Conservation (phyloP, 2,797 vertebrate genomes). For the Enoplosus armatus region DNA sequence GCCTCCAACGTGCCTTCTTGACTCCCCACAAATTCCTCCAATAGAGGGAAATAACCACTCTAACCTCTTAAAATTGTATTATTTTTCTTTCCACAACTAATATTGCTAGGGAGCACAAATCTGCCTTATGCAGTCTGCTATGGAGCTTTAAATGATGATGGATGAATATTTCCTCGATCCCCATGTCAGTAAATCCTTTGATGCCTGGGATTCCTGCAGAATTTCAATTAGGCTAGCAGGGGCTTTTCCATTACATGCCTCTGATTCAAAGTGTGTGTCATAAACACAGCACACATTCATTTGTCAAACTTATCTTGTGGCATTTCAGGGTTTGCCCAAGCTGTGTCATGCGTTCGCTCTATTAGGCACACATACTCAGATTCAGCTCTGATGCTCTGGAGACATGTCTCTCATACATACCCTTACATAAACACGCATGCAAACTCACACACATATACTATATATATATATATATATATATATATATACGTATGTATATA, state of each 20-base stretch:
- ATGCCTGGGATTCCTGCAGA: conserved; percentile 21
- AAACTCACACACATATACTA: not conserved
- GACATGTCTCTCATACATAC: conserved; percentile 8
- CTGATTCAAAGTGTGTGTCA: conserved; percentile 40
- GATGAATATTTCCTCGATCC: conserved; percentile 51
- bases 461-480: no score
- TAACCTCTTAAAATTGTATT: conserved; percentile 8
- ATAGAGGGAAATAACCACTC: conserved; percentile 6
- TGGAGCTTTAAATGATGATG: conserved; percentile 49
- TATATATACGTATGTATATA: no score
- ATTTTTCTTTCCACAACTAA: conserved; percentile 26
- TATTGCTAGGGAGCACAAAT: conserved; percentile 4
- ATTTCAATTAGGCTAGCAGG: conserved; percentile 31
- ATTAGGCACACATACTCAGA: conserved; percentile 33
- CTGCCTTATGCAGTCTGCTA: not conserved
- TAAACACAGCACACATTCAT: conserved; percentile 31
- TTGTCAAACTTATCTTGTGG: conserved; percentile 50
- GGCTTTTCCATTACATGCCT: conserved; percentile 37
- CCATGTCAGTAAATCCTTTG: conserved; percentile 42
- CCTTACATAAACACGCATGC: not conserved
- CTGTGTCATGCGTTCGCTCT: conserved; percentile 32
- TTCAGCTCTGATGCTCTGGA: conserved; percentile 16
- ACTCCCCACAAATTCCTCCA: conserved; percentile 1
- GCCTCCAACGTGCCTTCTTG: not conserved
- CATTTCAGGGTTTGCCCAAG: conserved; percentile 44